These are phyloP conservation scores for Oryzias melastigma DNA, from an alignment of 2,113 vertebrate genomes.

Conservation along the genomic window DNA sequence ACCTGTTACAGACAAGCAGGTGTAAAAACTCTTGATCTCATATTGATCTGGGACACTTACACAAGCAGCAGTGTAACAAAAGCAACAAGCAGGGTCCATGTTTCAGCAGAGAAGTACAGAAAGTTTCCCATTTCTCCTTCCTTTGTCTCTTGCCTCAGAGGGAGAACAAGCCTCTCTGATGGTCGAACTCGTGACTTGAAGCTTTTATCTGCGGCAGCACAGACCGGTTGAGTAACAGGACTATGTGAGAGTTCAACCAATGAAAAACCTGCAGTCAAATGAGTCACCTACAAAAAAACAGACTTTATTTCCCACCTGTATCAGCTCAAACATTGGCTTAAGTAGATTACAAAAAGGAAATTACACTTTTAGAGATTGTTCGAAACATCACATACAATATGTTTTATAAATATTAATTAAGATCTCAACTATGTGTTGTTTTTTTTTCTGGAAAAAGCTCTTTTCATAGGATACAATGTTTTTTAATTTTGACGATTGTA, in stretches of 20 bases:
- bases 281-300: no score
- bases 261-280: not conserved
- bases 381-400: no score
- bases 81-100: slow-evolving; percentile 63
- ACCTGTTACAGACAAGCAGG: not conserved
- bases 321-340: no score
- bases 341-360: no score
- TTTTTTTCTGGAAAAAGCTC: no score
- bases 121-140: slow-evolving; percentile 30
- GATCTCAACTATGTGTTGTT: no score
- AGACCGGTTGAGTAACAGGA: not conserved
- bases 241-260: slow-evolving; percentile 46
- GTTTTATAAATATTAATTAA: no score
- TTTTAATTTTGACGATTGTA: no score
- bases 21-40: not conserved
- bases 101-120: slow-evolving; percentile 51
- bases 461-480: no score
- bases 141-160: not conserved
- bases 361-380: no score
- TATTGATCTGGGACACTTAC: slow-evolving; percentile 37
- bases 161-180: not conserved
- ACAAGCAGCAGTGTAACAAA: slow-evolving; percentile 58
- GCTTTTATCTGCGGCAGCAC: slow-evolving; percentile 11
- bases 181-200: fast-evolving
- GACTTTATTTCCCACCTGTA: no score